Percentiles rank a stretch among this genome's conserved stretches.
Conservation (phyloP, 2,888 invertebrate species). For the Acanthosoma haemorrhoidale region DNA sequence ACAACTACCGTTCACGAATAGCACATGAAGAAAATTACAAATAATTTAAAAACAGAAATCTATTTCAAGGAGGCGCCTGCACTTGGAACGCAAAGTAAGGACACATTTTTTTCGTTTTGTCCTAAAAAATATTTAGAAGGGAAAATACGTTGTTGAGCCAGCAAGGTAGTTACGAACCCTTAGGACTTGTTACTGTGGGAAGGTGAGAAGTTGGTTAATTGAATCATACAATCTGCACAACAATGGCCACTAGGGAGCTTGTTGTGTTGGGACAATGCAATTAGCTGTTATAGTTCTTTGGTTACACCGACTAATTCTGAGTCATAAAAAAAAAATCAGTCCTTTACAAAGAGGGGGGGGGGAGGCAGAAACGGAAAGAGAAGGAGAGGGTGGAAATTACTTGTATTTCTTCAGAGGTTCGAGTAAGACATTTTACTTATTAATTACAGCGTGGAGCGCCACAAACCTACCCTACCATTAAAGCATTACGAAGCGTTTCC, state of each 20-base stretch:
- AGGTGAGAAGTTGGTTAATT: conserved; percentile 5
- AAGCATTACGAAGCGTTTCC: too few species aligned
- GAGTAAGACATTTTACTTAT: too few species aligned
- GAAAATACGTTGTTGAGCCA: not conserved
- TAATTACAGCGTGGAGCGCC: too few species aligned
- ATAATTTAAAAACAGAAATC: not conserved
- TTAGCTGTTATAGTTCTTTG: not conserved
- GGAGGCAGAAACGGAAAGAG: too few species aligned
- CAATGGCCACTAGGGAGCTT: not conserved
- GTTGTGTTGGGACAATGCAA: not conserved
- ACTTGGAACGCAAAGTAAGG: too few species aligned
- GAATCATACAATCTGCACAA: not conserved
- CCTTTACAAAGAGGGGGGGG: too few species aligned
- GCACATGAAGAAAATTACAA: too few species aligned
- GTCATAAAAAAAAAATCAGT: not conserved
- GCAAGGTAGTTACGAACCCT: not conserved
- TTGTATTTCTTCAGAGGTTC: too few species aligned
- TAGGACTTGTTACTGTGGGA: conserved; percentile 1
- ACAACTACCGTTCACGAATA: too few species aligned
- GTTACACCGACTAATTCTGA: not conserved
- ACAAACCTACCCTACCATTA: too few species aligned
- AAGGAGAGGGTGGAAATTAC: too few species aligned
- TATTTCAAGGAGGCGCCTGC: too few species aligned
- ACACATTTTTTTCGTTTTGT: not conserved
- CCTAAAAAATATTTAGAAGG: not conserved